Base-by-base conservation (phyloP, 2,888 invertebrate species). In the Neoaliturus tenellus region DNA sequence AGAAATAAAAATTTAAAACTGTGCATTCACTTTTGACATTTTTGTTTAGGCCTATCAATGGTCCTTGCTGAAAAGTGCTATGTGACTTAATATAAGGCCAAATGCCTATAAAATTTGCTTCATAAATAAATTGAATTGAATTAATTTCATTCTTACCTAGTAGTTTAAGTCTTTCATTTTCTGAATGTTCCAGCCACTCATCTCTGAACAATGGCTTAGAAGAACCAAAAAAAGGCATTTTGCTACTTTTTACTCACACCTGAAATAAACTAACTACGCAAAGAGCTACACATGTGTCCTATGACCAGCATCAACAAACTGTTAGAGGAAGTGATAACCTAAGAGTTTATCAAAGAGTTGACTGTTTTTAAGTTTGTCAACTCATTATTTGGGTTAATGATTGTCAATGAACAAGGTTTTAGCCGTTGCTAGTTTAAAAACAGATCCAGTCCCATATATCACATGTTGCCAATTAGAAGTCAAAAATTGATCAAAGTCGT, bases 221-320 rank as follows among this genome's bases (percentile, higher is more conserved):
- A 28, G 62, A 31, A 28, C 62, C 62, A 6, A 62, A 62, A 62
- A 62, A 62, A 20, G 62, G 62, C 62, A 62, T 51, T 62, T 62
- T 51, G n/a, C n/a, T n/a, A n/a, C n/a, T n/a, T n/a, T n/a, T 55
- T 2, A 55, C 23, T 6, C 5, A 25, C 20, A 3, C 20, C 55
- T 23, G 3, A 55, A 55, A 5, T 55, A 6, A 44, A 51, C n/a
- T 51, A 51, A 51, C 51, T 51, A 51, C 10, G 14, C 51, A 12
- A 55, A 55, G 20, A 20, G 12, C 20, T 25, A 44, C 12, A 44
- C 17, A 44, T 44, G 17, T 14, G 10, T 12, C 17, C 44, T 44
- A 44, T 44, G 12, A 14, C 44, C 10, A 44, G 12, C 44, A 44
- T 14, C 44, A 44, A 44, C 10, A 14, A 17, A 44, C 8, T 44